A percentile compares a stretch with the other conserved stretches of the same genome.
Conservation (phyloP, 2,797 vertebrate species). For the Monodelphis domestica region DNA sequence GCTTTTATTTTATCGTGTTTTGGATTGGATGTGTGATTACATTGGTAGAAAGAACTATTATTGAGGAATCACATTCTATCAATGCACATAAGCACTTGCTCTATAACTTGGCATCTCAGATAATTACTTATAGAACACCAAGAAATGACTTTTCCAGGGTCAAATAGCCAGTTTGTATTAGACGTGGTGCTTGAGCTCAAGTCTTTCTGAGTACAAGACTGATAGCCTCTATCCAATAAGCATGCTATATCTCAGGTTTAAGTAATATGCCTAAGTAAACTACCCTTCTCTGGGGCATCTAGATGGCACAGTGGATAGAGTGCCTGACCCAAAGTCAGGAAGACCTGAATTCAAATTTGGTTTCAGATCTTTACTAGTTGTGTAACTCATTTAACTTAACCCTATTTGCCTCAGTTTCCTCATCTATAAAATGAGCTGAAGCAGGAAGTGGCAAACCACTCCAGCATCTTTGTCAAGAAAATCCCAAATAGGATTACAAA, state of each 20-base stretch:
- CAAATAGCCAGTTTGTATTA: background rate
- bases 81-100: background rate
- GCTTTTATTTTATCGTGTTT: background rate
- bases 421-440: background rate
- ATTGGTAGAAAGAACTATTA: background rate
- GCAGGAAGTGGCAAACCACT: background rate
- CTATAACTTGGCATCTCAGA: background rate
- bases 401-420: background rate
- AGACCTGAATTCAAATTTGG: background rate
- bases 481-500: background rate
- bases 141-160: background rate
- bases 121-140: background rate
- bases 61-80: background rate
- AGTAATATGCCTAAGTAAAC: background rate
- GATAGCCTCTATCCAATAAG: background rate
- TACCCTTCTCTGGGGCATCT: background rate
- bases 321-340: background rate
- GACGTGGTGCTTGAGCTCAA: background rate
- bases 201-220: background rate
- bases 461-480: background rate
- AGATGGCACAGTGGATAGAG: background rate
- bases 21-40: background rate
- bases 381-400: background rate
- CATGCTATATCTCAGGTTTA: background rate
- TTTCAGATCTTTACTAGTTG: background rate